Conservation (phyloP, 2,888 invertebrate species). For the Scaptomyza parva region DNA sequence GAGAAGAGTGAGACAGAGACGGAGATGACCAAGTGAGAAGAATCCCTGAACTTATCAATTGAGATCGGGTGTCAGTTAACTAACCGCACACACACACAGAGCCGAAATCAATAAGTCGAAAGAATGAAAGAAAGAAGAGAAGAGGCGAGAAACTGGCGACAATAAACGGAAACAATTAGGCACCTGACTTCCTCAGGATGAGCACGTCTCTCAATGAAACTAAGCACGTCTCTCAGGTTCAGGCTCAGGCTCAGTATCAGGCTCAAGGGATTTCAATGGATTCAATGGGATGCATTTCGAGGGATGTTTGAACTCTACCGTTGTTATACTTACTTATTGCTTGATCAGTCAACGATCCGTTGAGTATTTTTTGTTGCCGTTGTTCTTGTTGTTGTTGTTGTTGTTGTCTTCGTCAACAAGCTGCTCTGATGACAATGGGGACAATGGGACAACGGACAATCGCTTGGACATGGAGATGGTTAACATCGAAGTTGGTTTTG, state of each 20-base stretch:
- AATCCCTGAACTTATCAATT: conserved; percentile 59
- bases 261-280: conserved; percentile 2
- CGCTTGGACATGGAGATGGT: conserved; percentile 29
- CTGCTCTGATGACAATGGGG: conserved; percentile 33
- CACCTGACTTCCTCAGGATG: conserved; percentile 85
- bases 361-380: no score
- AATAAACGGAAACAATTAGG: conserved; percentile 83
- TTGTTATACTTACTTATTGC: conserved; percentile 1
- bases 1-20: neutral
- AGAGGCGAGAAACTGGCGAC: conserved; percentile 27
- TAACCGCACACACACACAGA: conserved; percentile 60
- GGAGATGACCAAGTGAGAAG: conserved; percentile 1
- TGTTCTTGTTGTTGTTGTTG: conserved; percentile 1
- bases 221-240: conserved; percentile 8
- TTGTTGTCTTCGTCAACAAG: conserved; percentile 17
- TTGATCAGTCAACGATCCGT: conserved; percentile 40
- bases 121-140: neutral
- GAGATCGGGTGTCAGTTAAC: conserved; percentile 77
- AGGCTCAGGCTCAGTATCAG: no score
- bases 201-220: conserved; percentile 37
- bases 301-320: conserved; percentile 21
- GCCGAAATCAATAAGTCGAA: conserved; percentile 58
- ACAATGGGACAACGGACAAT: conserved; percentile 19
- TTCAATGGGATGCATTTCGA: conserved; percentile 4
- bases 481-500: neutral